A percentile compares a stretch with the other conserved stretches of the same genome.
Conservation (phyloP, 1,140 invertebrate species). For the Babylonia areolata region DNA sequence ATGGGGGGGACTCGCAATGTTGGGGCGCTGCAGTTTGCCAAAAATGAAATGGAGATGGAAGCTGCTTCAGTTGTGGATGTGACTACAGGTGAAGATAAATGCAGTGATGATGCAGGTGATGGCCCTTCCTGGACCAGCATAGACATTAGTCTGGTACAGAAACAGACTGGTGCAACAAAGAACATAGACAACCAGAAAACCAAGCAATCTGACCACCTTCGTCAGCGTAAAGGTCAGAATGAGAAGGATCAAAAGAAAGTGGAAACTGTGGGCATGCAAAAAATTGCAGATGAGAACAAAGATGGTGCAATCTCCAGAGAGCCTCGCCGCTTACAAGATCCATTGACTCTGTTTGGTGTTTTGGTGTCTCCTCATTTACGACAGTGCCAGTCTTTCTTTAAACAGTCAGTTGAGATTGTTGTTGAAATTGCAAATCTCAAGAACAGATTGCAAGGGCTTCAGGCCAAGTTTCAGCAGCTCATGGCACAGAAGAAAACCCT, state of each 20-base stretch:
- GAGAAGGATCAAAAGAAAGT: neutral
- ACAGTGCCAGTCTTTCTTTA: slow-evolving; percentile 57
- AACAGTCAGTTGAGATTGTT: slow-evolving; percentile 24
- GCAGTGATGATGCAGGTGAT: neutral
- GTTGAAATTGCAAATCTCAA: slow-evolving; percentile 47
- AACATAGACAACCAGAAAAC: neutral
- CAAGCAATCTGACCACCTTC: neutral
- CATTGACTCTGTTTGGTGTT: slow-evolving; percentile 62
- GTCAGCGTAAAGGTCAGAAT: slow-evolving; percentile 9
- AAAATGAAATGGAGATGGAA: slow-evolving; percentile 45
- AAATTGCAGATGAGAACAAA: too few relatives aligned
- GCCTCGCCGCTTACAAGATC: slow-evolving; percentile 46
- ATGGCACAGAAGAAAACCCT: neutral
- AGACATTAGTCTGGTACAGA: neutral
- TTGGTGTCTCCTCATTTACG: slow-evolving; percentile 57
- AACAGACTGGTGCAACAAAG: neutral
- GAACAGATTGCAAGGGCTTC: slow-evolving; percentile 33
- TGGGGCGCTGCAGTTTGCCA: slow-evolving; percentile 46
- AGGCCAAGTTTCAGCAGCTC: neutral
- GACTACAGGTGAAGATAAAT: slow-evolving; percentile 2
- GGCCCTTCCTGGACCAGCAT: neutral
- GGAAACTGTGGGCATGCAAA: slow-evolving; percentile 8
- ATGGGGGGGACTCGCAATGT: slow-evolving; percentile 48
- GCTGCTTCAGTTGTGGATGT: slow-evolving; percentile 40
- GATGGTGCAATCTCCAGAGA: neutral